Conservation (phyloP, 2,888 invertebrate genomes). For the Xanthostigma xanthostigma region DNA sequence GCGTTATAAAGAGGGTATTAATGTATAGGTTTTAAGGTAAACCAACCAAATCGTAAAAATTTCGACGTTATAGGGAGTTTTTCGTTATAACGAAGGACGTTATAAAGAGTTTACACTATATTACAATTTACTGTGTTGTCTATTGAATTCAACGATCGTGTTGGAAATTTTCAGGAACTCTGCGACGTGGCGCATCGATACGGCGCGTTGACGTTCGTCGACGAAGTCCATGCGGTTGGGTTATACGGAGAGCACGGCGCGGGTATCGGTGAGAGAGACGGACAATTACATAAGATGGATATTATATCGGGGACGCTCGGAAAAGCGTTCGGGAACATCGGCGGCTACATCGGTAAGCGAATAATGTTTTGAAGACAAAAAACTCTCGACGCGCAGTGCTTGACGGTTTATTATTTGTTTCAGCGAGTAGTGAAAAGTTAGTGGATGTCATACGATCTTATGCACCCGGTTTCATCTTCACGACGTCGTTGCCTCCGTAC, state of each 20-base stretch:
- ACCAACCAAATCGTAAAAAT: too few relatives aligned
- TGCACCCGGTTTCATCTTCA: slow-evolving; percentile 97
- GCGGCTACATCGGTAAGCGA: slow-evolving; percentile 55
- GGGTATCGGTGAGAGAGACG: slow-evolving; percentile 84
- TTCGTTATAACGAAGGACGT: too few relatives aligned
- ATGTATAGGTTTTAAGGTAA: too few relatives aligned
- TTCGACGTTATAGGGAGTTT: too few relatives aligned
- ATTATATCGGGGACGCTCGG: slow-evolving; percentile 92
- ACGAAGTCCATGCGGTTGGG: slow-evolving; percentile 96
- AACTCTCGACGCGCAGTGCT: too few relatives aligned
- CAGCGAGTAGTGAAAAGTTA: slow-evolving; percentile 22
- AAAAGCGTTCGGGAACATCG: slow-evolving; percentile 91
- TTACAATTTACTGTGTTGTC: too few relatives aligned
- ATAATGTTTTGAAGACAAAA: too few relatives aligned
- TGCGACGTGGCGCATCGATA: slow-evolving; percentile 82
- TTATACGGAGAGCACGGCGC: slow-evolving; percentile 87
- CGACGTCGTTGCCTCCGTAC: slow-evolving; percentile 89
- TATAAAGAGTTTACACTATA: too few relatives aligned
- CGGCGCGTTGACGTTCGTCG: slow-evolving; percentile 89
- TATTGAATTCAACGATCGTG: too few relatives aligned
- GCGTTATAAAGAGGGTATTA: too few relatives aligned
- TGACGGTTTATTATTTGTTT: slow-evolving; percentile 13
- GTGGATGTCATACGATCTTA: slow-evolving; percentile 80
- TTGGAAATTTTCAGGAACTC: slow-evolving; percentile 38
- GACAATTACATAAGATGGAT: slow-evolving; percentile 70